These are phyloP conservation scores for Dromaius novaehollandiae DNA, from an alignment of 2,113 vertebrate genomes.

Conservation along the genomic window DNA sequence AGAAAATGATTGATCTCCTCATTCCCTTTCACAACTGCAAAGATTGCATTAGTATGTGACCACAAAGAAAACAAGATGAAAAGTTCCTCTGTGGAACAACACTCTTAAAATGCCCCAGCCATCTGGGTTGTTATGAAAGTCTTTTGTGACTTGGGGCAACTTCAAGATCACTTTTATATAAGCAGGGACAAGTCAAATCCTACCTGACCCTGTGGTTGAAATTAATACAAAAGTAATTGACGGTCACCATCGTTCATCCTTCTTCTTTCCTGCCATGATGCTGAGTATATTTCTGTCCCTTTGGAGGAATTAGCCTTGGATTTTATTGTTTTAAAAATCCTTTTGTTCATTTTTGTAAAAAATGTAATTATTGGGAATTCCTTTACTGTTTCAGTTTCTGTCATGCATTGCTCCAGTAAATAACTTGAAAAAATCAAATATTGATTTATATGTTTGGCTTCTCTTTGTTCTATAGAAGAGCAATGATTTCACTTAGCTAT, in stretches of 20 bases:
- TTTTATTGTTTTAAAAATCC: not conserved
- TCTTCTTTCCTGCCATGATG: not conserved
- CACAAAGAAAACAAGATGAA: not conserved
- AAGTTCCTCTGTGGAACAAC: not conserved
- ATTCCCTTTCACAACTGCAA: too few species aligned
- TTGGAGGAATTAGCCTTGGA: not conserved
- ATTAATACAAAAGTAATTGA: not conserved
- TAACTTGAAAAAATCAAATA: constrained; percentile 64
- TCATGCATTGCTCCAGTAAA: constrained; percentile 18
- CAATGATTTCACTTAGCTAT: constrained; percentile 69
- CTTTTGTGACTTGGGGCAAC: not conserved
- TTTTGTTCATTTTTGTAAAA: not conserved
- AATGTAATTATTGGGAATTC: not conserved
- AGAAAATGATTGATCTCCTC: accelerated
- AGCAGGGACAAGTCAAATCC: not conserved
- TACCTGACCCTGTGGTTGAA: not conserved
- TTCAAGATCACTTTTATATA: not conserved
- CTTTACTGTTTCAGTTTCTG: constrained; percentile 4
- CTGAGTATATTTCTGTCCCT: not conserved
- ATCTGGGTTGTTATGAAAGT: not conserved
- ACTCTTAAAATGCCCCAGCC: not conserved
- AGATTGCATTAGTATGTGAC: not conserved
- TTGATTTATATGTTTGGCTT: constrained; percentile 69
- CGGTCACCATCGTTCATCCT: not conserved
- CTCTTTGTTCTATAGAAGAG: constrained; percentile 53